Evolutionary conservation across 2,888 invertebrate species (phyloP).

Genomic region (Chaetoderma sp.): DNA sequence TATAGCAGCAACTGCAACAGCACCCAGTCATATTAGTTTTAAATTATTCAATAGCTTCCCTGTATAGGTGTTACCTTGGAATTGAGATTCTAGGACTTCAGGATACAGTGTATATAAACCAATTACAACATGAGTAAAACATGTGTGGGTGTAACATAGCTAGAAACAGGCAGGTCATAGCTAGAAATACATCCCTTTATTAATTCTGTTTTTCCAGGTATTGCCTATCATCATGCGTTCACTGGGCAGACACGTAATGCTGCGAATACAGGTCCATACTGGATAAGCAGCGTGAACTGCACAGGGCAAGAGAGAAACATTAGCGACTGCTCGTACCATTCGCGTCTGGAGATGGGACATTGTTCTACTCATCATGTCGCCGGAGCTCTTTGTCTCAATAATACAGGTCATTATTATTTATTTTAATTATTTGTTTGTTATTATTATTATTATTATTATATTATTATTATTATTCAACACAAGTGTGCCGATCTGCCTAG

Average conservation of each 20-base stretch:
- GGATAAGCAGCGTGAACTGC: conserved; percentile 55
- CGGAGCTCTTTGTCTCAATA: conserved; percentile 53
- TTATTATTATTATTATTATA: not conserved
- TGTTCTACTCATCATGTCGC: conserved; percentile 51
- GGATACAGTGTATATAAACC: no score
- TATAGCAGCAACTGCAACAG: no score
- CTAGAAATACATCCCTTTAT: no score
- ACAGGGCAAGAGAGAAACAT: conserved; percentile 47
- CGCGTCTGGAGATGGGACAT: conserved; percentile 46
- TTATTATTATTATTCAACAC: not conserved
- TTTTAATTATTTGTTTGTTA: not conserved
- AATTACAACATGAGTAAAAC: no score
- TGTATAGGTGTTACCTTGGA: no score
- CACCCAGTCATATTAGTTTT: no score
- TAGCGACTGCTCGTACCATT: conserved; percentile 44
- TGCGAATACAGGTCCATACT: conserved; percentile 46
- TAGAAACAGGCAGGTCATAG: no score
- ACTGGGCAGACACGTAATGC: not conserved
- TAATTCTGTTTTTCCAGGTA: no score
- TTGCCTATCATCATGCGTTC: conserved; percentile 19
- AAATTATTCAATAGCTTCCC: no score
- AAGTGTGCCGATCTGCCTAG: no score
- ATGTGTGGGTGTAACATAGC: no score
- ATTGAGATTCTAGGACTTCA: no score
- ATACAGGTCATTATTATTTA: conserved; percentile 33